Evolutionary conservation across 2,888 invertebrate genomes (phyloP).

Genomic region (Bellardia bayeri): DNA sequence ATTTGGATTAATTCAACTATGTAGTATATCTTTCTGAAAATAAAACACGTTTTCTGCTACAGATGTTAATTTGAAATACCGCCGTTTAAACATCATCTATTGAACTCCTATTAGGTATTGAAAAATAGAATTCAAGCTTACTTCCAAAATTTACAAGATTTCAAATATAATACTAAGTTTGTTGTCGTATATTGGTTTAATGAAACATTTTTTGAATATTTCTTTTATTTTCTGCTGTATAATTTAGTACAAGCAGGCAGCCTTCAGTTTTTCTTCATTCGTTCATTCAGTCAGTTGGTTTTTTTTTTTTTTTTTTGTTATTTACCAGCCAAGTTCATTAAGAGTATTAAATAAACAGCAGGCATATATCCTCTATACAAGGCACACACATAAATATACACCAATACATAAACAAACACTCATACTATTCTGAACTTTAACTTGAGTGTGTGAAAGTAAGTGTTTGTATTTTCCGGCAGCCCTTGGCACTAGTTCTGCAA

Average conservation of each 20-base stretch:
- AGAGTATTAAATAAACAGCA: conserved; percentile 64
- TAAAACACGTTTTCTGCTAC: no score
- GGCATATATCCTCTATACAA: conserved; percentile 33
- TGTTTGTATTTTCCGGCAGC: neutral
- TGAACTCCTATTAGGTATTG: no score
- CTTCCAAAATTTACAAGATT: no score
- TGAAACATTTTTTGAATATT: conserved; percentile 10
- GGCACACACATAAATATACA: neutral
- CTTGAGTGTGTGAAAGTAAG: conserved; percentile 20
- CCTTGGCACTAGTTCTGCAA: neutral
- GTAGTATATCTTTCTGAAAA: no score
- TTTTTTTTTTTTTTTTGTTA: conserved; percentile 36
- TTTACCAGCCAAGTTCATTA: conserved; percentile 70
- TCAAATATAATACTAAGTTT: neutral
- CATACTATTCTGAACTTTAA: conserved; percentile 27
- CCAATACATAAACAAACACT: neutral
- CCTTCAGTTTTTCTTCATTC: conserved; percentile 15
- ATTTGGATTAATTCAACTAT: no score
- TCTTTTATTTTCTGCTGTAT: conserved; percentile 5
- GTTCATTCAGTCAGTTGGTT: neutral
- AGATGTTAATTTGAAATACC: no score
- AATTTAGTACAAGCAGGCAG: conserved; percentile 38
- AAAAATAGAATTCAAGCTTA: no score
- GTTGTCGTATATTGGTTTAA: neutral
- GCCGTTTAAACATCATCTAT: no score